Conservation (phyloP, 2,888 invertebrate species). For the Julus scanicus region DNA sequence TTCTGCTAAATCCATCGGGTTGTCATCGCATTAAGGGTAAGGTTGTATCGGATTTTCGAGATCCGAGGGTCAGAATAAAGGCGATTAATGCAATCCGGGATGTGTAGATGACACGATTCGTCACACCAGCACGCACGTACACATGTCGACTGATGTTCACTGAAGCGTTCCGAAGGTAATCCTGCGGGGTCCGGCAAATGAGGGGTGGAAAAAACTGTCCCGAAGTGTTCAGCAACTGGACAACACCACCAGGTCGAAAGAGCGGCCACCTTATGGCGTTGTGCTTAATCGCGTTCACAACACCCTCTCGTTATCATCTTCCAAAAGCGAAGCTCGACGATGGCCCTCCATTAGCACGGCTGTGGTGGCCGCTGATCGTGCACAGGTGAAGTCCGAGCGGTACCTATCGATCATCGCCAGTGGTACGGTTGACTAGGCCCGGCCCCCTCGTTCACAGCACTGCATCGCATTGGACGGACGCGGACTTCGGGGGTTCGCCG, state of each 20-base stretch:
- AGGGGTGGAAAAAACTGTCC: neutral
- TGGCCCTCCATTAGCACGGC: constrained; percentile 22
- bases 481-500: neutral
- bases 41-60: neutral
- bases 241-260: neutral
- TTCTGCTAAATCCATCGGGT: neutral
- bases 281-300: neutral
- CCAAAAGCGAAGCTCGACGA: neutral
- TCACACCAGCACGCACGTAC: neutral
- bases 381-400: neutral
- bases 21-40: neutral
- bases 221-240: neutral
- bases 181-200: neutral
- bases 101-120: neutral
- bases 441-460: neutral
- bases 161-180: neutral
- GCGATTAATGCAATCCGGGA: too few relatives aligned
- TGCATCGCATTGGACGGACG: neutral
- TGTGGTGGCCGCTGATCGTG: neutral
- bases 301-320: neutral
- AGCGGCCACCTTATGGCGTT: neutral
- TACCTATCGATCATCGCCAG: constrained; percentile 42
- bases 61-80: neutral
- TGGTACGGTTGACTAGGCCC: constrained; percentile 20
- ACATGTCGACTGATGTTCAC: neutral